Evolutionary conservation across 2,113 vertebrate species (phyloP).

Genomic region (Gobio gobio): DNA sequence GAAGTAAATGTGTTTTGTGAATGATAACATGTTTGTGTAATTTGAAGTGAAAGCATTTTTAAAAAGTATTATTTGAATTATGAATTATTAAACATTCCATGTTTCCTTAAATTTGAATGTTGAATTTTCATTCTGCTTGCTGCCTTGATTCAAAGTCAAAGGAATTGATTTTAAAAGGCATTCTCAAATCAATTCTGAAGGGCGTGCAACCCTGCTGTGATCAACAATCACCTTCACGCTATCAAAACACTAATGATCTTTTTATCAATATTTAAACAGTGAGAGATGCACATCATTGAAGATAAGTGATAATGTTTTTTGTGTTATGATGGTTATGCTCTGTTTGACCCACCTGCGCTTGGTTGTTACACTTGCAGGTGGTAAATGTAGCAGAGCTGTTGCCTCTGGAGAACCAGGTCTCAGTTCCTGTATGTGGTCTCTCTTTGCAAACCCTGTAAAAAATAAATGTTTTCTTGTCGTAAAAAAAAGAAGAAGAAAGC

Average conservation of each 20-base stretch:
- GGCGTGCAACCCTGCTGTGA: neutral
- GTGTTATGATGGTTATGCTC: conserved; percentile 3
- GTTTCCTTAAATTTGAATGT: neutral
- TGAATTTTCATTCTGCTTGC: neutral
- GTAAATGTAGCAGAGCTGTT: conserved; percentile 73
- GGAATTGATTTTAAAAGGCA: neutral
- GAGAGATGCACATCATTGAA: neutral
- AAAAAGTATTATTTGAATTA: neutral
- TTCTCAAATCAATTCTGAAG: neutral
- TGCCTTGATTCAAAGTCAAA: neutral
- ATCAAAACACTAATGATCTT: conserved; percentile 13
- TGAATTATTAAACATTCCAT: neutral
- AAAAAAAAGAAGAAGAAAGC: neutral
- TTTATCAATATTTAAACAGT: conserved; percentile 19
- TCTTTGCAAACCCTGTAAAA: conserved; percentile 9
- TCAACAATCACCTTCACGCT: conserved; percentile 21
- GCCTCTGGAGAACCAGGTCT: conserved; percentile 81
- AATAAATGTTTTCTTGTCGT: neutral
- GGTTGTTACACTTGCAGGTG: conserved; percentile 81
- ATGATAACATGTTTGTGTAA: neutral
- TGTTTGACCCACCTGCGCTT: conserved; percentile 70
- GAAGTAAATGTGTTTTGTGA: neutral
- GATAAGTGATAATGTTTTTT: neutral
- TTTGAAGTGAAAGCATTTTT: neutral
- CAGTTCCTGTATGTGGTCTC: conserved; percentile 58